Conservation (phyloP, 1,140 invertebrate species). For the Drosophila pseudoananassae region DNA sequence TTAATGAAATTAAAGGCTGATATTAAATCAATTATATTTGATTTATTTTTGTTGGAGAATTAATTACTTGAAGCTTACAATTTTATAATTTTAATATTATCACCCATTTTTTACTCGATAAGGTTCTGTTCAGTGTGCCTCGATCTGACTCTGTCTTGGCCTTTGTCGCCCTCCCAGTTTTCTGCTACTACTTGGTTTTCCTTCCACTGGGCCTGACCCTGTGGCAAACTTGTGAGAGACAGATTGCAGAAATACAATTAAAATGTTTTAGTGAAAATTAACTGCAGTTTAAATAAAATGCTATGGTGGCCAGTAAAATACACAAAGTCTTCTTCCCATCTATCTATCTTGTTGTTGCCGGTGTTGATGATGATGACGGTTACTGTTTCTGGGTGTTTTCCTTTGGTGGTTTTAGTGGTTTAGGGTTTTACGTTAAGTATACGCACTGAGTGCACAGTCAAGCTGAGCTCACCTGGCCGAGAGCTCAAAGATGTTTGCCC, state of each 20-base stretch:
- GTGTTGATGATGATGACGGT: conserved; percentile 10
- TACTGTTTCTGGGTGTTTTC: conserved; percentile 51
- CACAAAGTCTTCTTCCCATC: conserved; percentile 17
- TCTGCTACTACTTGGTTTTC: conserved; percentile 24
- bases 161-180: conserved; percentile 21
- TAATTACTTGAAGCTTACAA: no score
- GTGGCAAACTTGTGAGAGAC: conserved; percentile 74
- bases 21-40: no score
- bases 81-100: no score
- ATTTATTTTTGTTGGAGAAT: background rate
- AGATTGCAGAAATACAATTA: conserved; percentile 82
- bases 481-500: conserved; percentile 62
- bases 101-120: no score
- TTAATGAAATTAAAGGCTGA: background rate
- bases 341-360: conserved; percentile 2
- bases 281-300: conserved; percentile 82
- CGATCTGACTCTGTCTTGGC: conserved; percentile 23
- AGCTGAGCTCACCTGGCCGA: conserved; percentile 51
- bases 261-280: conserved; percentile 82
- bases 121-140: conserved; percentile 29
- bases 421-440: conserved; percentile 78
- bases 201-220: conserved; percentile 28
- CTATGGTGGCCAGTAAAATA: conserved; percentile 61
- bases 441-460: conserved; percentile 65
- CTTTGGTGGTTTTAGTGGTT: conserved; percentile 78